Evolutionary conservation across 2,797 vertebrate species (phyloP).

Genomic region (Smutsia gigantea): DNA sequence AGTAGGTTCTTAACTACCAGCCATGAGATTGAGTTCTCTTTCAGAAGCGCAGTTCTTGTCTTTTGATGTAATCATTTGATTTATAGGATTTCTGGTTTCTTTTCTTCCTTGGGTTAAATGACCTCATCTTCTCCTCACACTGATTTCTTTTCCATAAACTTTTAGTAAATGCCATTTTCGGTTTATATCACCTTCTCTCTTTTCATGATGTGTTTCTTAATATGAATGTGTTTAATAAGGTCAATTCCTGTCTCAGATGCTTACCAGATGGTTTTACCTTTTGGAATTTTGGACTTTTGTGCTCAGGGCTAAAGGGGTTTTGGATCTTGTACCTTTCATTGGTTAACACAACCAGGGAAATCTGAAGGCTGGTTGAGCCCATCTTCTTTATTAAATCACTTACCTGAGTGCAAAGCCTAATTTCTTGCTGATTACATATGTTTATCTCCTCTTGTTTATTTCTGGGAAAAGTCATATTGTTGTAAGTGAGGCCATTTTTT

Average conservation of each 20-base stretch:
- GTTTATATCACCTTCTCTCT: neutral
- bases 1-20: neutral
- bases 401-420: neutral
- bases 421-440: neutral
- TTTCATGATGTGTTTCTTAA: neutral
- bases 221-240: constrained; percentile 30
- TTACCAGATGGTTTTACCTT: constrained; percentile 6
- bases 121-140: constrained; percentile 4
- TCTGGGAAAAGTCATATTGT: constrained; percentile 46
- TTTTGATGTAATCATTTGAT: neutral
- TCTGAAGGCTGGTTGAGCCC: neutral
- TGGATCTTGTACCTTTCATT: neutral
- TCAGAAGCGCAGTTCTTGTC: neutral
- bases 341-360: neutral
- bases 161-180: neutral
- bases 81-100: neutral
- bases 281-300: neutral
- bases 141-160: constrained; percentile 50
- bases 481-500: constrained; percentile 55
- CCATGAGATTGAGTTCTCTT: neutral
- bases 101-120: constrained; percentile 10
- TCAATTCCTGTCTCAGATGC: neutral
- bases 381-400: constrained; percentile 20
- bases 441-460: constrained; percentile 10
- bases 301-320: neutral